A percentile compares a stretch with the other conserved stretches of the same genome.
Conservation (phyloP, 2,888 invertebrate genomes). For the Nowickia ferox region DNA sequence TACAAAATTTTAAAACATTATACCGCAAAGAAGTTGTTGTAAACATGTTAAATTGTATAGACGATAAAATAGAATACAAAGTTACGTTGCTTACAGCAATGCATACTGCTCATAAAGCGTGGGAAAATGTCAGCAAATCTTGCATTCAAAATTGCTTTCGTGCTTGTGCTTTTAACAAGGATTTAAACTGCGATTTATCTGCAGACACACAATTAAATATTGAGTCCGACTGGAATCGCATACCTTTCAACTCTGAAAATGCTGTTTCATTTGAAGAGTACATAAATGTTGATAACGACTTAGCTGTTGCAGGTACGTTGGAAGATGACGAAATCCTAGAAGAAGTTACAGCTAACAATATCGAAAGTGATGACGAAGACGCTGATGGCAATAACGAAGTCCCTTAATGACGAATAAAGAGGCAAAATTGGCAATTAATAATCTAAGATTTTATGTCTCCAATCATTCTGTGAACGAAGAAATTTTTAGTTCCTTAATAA, state of each 20-base stretch:
- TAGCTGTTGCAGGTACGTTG: constrained; percentile 49
- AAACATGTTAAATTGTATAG: too few species aligned
- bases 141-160: constrained; percentile 47
- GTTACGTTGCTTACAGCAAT: too few species aligned
- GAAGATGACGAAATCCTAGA: constrained; percentile 45
- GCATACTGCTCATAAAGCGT: constrained; percentile 40
- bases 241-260: constrained; percentile 49
- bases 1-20: too few species aligned
- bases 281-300: constrained; percentile 44
- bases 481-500: constrained; percentile 41
- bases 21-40: too few species aligned
- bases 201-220: constrained; percentile 37
- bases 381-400: constrained; percentile 19
- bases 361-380: constrained; percentile 31
- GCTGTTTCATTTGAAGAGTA: constrained; percentile 49
- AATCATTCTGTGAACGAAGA: constrained; percentile 39
- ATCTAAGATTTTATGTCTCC: constrained; percentile 35
- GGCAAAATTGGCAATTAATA: too few species aligned
- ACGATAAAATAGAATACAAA: too few species aligned
- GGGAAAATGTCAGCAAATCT: constrained; percentile 36
- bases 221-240: constrained; percentile 32
- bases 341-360: constrained; percentile 40
- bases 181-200: constrained; percentile 40
- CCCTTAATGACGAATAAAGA: too few species aligned
- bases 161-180: constrained; percentile 39